These are phyloP conservation scores for Aleiodes alternator DNA, from an alignment of 2,888 invertebrate genomes.

Conservation along the genomic window DNA sequence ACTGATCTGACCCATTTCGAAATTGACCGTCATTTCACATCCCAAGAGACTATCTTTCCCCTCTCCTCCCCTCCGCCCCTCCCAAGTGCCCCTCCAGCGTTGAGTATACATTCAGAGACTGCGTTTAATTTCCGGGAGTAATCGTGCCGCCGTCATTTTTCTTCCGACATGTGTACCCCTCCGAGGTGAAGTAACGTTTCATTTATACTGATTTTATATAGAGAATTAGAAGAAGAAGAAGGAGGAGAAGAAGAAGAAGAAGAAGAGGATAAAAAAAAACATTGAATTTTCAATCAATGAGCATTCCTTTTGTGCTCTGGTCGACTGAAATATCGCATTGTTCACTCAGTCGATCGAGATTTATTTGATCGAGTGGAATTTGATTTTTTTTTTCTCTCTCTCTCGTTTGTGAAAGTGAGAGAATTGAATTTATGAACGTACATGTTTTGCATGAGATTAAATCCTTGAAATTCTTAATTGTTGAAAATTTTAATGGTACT, in stretches of 20 bases:
- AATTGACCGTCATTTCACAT: no score
- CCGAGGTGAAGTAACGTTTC: conserved; percentile 1
- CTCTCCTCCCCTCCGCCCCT: not conserved
- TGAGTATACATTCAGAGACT: conserved; percentile 39
- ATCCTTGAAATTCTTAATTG: no score
- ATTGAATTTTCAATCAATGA: not conserved
- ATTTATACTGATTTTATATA: conserved; percentile 30
- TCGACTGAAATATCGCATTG: conserved; percentile 27
- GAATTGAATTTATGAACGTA: not conserved
- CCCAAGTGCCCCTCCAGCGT: not conserved
- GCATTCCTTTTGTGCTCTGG: not conserved
- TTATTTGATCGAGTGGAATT: conserved; percentile 8
- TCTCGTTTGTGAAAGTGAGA: not conserved
- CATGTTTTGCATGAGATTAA: not conserved
- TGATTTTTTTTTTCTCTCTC: not conserved
- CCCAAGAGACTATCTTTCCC: no score
- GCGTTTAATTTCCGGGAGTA: conserved; percentile 47
- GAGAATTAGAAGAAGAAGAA: not conserved
- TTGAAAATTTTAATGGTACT: no score
- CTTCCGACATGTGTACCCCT: conserved; percentile 29
- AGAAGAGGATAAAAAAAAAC: not conserved
- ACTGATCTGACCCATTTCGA: no score
- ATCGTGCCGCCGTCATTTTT: conserved; percentile 42
- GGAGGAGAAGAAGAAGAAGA: not conserved
- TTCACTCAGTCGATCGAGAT: not conserved